A percentile compares a stretch with the other conserved stretches of the same genome.
These are phyloP conservation scores for Lasaia peninsularis DNA, from an alignment of 1,140 invertebrate species.

Conservation along the genomic window DNA sequence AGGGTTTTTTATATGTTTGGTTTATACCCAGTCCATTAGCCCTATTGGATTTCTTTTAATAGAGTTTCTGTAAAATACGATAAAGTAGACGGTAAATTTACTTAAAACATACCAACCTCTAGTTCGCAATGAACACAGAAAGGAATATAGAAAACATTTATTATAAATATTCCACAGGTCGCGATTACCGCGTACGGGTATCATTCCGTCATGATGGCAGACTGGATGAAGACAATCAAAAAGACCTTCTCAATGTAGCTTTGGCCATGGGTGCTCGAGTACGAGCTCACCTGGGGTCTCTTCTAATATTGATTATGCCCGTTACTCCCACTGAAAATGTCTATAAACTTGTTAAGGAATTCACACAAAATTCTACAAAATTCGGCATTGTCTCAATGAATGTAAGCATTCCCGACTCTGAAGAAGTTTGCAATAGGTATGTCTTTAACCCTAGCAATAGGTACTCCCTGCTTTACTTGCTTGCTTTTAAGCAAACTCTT, in stretches of 20 bases:
- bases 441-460: neutral
- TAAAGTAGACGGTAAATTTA: too few relatives aligned
- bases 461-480: neutral
- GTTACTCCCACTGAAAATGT: constrained; percentile 40
- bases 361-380: constrained; percentile 33
- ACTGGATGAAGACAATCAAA: constrained; percentile 26
- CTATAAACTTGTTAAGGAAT: constrained; percentile 39
- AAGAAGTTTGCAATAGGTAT: constrained; percentile 57
- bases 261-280: constrained; percentile 37
- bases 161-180: too few relatives aligned
- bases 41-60: too few relatives aligned
- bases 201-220: constrained; percentile 32
- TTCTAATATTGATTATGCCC: constrained; percentile 49
- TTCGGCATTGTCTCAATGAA: constrained; percentile 49
- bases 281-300: constrained; percentile 48
- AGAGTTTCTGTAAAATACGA: too few relatives aligned
- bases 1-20: too few relatives aligned
- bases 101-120: too few relatives aligned
- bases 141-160: too few relatives aligned
- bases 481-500: neutral
- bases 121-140: too few relatives aligned
- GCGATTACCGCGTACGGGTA: constrained; percentile 52
- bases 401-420: constrained; percentile 53
- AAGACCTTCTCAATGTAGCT: constrained; percentile 32
- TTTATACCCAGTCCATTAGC: too few relatives aligned